These are phyloP conservation scores for Glomeris maerens DNA, from an alignment of 1,140 invertebrate species.

Conservation along the genomic window DNA sequence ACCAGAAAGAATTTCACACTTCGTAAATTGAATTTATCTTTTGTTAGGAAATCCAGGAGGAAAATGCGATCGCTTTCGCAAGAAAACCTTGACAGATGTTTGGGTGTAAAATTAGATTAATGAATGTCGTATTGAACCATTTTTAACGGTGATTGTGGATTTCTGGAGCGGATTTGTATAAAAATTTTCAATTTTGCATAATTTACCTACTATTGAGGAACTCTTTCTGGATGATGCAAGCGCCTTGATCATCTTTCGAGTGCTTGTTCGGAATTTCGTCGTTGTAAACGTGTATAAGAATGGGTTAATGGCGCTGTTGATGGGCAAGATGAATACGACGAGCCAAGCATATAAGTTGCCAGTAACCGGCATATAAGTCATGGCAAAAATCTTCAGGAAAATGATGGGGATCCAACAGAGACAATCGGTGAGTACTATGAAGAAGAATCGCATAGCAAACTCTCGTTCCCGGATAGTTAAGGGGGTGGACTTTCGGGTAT, in stretches of 20 bases:
- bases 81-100: too few species aligned
- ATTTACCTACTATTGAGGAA: too few species aligned
- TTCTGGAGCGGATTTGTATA: too few species aligned
- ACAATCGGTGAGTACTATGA: constrained; percentile 58
- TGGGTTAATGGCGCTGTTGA: constrained; percentile 65
- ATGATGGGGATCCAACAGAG: constrained; percentile 62
- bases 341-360: constrained; percentile 45
- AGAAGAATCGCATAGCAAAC: constrained; percentile 54
- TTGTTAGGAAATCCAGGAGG: too few species aligned
- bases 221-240: neutral
- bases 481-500: constrained; percentile 42
- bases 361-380: constrained; percentile 39
- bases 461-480: constrained; percentile 46
- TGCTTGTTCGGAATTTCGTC: constrained; percentile 35
- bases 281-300: constrained; percentile 64
- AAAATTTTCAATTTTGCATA: too few species aligned
- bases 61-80: too few species aligned
- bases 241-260: neutral
- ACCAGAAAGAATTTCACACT: too few species aligned
- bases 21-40: too few species aligned
- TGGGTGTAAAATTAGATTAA: too few species aligned
- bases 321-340: constrained; percentile 56
- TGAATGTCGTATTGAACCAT: too few species aligned
- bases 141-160: too few species aligned
- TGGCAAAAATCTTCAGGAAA: constrained; percentile 46